These are phyloP conservation scores for Atherix ibis DNA, from an alignment of 2,888 invertebrate species.

Conservation along the genomic window DNA sequence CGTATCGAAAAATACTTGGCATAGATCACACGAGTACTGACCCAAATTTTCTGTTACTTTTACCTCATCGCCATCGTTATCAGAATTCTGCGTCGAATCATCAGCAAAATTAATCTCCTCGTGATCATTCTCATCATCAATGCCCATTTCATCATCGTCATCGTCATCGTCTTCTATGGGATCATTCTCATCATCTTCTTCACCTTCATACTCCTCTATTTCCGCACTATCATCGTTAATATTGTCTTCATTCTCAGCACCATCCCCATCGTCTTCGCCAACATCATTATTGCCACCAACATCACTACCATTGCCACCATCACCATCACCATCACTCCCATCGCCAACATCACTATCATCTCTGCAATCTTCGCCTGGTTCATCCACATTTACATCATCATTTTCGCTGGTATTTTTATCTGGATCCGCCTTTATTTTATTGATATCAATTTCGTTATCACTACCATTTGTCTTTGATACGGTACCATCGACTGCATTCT, in stretches of 20 bases:
- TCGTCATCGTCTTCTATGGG: too few relatives aligned
- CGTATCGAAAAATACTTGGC: slow-evolving; percentile 29
- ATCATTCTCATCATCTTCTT: slow-evolving; percentile 15
- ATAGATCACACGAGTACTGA: slow-evolving; percentile 29
- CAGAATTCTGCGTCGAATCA: background rate
- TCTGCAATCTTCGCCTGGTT: slow-evolving; percentile 1
- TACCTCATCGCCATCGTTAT: slow-evolving; percentile 31
- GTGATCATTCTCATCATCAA: background rate
- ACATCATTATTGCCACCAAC: slow-evolving; percentile 11
- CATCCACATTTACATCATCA: too few relatives aligned
- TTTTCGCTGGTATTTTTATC: too few relatives aligned
- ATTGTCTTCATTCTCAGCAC: slow-evolving; percentile 10
- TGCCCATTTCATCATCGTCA: background rate
- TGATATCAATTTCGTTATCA: too few relatives aligned
- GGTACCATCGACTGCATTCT: background rate
- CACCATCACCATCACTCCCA: slow-evolving; percentile 11
- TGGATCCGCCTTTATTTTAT: too few relatives aligned
- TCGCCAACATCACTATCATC: slow-evolving; percentile 14
- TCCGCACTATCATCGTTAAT: slow-evolving; percentile 12
- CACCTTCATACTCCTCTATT: slow-evolving; percentile 10
- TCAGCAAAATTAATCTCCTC: background rate
- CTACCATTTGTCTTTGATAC: too few relatives aligned
- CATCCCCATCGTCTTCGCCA: slow-evolving; percentile 4
- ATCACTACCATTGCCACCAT: slow-evolving; percentile 13
- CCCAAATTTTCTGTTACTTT: slow-evolving; percentile 22